phyloP scores from a whole-genome alignment of 1,140 invertebrate genomes.

The Daktulosphaira vitifoliae region DNA sequence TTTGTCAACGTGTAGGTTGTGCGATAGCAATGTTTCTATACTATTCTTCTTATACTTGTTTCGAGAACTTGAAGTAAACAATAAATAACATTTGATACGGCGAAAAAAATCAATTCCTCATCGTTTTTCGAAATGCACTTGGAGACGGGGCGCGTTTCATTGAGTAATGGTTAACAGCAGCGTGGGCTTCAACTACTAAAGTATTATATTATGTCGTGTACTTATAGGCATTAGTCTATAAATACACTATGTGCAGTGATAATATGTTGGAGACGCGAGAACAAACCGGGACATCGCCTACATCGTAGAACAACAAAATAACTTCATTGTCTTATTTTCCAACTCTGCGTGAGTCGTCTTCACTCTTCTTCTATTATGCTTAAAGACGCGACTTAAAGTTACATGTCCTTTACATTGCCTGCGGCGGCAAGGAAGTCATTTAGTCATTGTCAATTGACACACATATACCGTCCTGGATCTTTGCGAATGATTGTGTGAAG shows the following conservation, averaged over 20 bases:
- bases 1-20: slow-evolving; percentile 4
- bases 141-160: not conserved
- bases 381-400: too few species aligned
- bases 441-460: not conserved
- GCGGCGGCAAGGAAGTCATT: too few species aligned
- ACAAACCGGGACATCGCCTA: slow-evolving; percentile 26
- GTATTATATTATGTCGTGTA: not conserved
- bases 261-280: too few species aligned
- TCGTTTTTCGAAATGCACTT: not conserved
- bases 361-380: too few species aligned
- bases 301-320: not conserved
- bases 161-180: not conserved
- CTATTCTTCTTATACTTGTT: not conserved
- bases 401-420: too few species aligned
- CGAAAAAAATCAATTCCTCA: not conserved
- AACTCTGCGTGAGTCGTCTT: slow-evolving; percentile 1
- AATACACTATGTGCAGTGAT: too few species aligned
- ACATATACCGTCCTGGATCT: not conserved
- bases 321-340: not conserved
- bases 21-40: slow-evolving; percentile 2
- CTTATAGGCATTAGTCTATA: not conserved
- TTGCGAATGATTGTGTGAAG: not conserved
- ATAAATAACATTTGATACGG: slow-evolving; percentile 3
- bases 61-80: slow-evolving; percentile 11
- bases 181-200: slow-evolving; percentile 23